These are phyloP conservation scores for Pseudochromis fuscus DNA, from an alignment of 2,797 vertebrate species.

Conservation along the genomic window DNA sequence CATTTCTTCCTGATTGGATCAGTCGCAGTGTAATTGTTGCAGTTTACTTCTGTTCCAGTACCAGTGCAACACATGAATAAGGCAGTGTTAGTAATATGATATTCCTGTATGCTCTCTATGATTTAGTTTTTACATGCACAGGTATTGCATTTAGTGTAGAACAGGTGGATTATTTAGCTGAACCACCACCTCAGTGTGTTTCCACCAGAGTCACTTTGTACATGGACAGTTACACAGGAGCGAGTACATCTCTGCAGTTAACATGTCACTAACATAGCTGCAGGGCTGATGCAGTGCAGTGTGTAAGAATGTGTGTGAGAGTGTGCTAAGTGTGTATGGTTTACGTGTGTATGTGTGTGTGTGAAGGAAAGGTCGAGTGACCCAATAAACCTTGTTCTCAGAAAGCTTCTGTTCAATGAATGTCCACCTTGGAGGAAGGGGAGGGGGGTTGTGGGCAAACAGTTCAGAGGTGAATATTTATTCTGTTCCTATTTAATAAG, in stretches of 20 bases:
- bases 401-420: slow-evolving; percentile 60
- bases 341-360: slow-evolving; percentile 34
- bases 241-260: slow-evolving; percentile 54
- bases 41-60: slow-evolving; percentile 27
- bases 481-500: slow-evolving; percentile 84
- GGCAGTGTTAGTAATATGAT: slow-evolving; percentile 37
- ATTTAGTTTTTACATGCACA: slow-evolving; percentile 50
- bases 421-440: slow-evolving; percentile 57
- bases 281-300: slow-evolving; percentile 48
- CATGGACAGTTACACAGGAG: slow-evolving; percentile 49
- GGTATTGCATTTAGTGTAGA: slow-evolving; percentile 54
- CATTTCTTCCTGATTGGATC: slow-evolving; percentile 12
- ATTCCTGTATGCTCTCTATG: slow-evolving; percentile 31
- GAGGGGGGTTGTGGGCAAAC: slow-evolving; percentile 68
- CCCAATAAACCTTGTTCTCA: slow-evolving; percentile 59
- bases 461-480: slow-evolving; percentile 82
- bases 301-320: slow-evolving; percentile 46
- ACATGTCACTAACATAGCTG: slow-evolving; percentile 52
- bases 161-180: slow-evolving; percentile 39
- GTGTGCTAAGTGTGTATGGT: slow-evolving; percentile 33
- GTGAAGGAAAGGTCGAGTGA: slow-evolving; percentile 51
- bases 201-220: slow-evolving; percentile 55
- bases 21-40: slow-evolving; percentile 6
- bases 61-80: slow-evolving; percentile 38
- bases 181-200: slow-evolving; percentile 44